Base-by-base conservation (phyloP, 2,797 vertebrate species). In the Erpetoichthys calabaricus region DNA sequence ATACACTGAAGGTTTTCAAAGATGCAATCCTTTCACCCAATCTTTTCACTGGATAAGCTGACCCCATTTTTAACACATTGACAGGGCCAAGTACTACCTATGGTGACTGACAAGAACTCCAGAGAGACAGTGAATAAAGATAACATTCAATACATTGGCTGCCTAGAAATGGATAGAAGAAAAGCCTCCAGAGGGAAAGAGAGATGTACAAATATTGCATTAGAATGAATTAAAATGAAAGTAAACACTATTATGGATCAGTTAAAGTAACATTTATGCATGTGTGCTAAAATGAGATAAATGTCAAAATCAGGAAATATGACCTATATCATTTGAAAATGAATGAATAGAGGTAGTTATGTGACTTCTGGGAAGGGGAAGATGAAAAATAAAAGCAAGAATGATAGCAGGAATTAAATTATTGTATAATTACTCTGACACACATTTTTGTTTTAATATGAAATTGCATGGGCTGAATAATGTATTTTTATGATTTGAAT, bases 111-210 rank as follows among this genome's bases (percentile, higher is more conserved):
- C 45, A 45, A 47, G 47, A 47, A 54, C 10, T 47, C 10, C 47
- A 45, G 45, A 59, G 55, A 55, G 10, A 55, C 42, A n/a, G 25
- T 49, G 53, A 42, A 44, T 42, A 7, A 59, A 53, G 10, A 53
- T 3, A 53, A 53, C 51, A 53, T 53, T 53, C 3, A 41, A 43
- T 10, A 54, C 3, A 54, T 54, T 7, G 44, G 53, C 44, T 7
- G 44, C 8, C 42, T 54, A 7, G 53, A 43, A 54, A 51, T 51
- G 41, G 10, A 54, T 5, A 7, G 44, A 6, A 8, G 53, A 42
- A 54, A 8, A 54, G 44, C 44, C 42, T 54, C 53, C 5, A 53
- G 51, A 4, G 8, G 51, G 8, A 6, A 10, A 54, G 8, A 42
- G 53, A 8, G 3, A 49, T 49, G 47, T 49, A 7, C 47, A 3